Base-by-base conservation (phyloP, 1,140 invertebrate species). In the Micrasema longulum region DNA sequence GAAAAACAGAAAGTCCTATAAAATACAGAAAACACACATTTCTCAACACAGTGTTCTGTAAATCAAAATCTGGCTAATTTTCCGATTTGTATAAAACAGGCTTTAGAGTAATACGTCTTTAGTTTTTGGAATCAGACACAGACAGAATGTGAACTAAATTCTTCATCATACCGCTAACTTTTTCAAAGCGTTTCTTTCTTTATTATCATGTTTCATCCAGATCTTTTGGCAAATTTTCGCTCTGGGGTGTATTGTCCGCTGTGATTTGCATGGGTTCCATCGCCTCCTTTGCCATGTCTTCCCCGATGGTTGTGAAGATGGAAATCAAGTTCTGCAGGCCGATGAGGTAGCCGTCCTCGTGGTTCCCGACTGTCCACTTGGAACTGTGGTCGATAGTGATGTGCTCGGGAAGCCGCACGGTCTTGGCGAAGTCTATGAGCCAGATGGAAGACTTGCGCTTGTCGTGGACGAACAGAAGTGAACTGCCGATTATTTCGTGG, bases 401-500 rank as follows among this genome's bases (percentile, higher is more conserved):
- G 63, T 90, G 86, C 1, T 89, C 87, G 1, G 95, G 95, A 50
- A 99, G 84, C 12, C 90, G 89, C 52, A 95, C 88, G 1, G 96
- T 98, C 83, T 99, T 99, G 7, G 97, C 97, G 84, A 99, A 99
- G 84, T 99, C 97, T 65, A 99, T 99, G 86, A 99, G 90, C 97
- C 97, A 99, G 11, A 98, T 90, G 69, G 92, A 93, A 4, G 96
- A 95, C 77, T 91, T 91, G 65, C 89, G 88, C 14, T 90, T 87
- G 80, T 99, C 97, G 83, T 98, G 97, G 6, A 99, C 95, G 82
- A 99, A 98, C 35, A 99, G 87, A 52, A 99, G 82, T 20, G 96
- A 98, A 80, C 95, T 97, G 43, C 97, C 97, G 73, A 99, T 97
- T n/a, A 99, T 89, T 84, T 99, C 97, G 84, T 98, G 96, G 2